A percentile compares a stretch with the other conserved stretches of the same genome.
These are phyloP conservation scores for Euborellia annulipes DNA, from an alignment of 1,140 invertebrate species.

Conservation along the genomic window DNA sequence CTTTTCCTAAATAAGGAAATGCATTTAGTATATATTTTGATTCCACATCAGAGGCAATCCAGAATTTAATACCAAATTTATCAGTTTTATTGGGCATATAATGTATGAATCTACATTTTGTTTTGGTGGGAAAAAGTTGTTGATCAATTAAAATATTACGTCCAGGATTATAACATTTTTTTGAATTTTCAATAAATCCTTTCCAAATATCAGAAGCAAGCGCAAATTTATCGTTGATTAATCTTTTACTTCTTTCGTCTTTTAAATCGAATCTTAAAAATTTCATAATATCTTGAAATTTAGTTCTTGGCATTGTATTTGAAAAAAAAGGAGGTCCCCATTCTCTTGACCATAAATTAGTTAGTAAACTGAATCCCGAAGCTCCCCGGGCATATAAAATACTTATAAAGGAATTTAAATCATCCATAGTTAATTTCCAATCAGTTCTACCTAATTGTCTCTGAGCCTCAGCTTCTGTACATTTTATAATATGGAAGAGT, in stretches of 20 bases:
- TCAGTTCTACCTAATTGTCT: constrained; percentile 11
- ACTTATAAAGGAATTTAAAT: too few relatives aligned
- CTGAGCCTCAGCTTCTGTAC: constrained; percentile 14
- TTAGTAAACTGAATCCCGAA: too few relatives aligned
- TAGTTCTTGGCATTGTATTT: constrained; percentile 1
- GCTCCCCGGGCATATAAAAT: too few relatives aligned
- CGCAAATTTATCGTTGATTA: constrained; percentile 24
- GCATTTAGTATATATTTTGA: constrained; percentile 24
- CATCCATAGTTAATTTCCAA: too few relatives aligned
- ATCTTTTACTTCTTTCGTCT: too few relatives aligned
- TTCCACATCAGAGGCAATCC: constrained; percentile 21
- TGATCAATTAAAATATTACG: constrained; percentile 18
- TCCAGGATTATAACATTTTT: constrained; percentile 22
- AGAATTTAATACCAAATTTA: constrained; percentile 27
- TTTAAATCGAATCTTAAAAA: constrained; percentile 23
- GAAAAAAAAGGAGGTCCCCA: constrained; percentile 1
- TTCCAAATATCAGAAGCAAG: constrained; percentile 23
- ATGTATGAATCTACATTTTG: constrained; percentile 21
- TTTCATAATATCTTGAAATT: constrained; percentile 19
- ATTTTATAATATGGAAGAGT: constrained; percentile 15
- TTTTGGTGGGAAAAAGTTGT: constrained; percentile 13
- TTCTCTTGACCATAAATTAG: constrained; percentile 3
- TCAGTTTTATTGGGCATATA: constrained; percentile 25
- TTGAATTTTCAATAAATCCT: too few relatives aligned
- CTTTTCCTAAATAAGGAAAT: constrained; percentile 25